These are phyloP conservation scores for Erpetoichthys calabaricus DNA, from an alignment of 2,797 vertebrate genomes.

Conservation along the genomic window DNA sequence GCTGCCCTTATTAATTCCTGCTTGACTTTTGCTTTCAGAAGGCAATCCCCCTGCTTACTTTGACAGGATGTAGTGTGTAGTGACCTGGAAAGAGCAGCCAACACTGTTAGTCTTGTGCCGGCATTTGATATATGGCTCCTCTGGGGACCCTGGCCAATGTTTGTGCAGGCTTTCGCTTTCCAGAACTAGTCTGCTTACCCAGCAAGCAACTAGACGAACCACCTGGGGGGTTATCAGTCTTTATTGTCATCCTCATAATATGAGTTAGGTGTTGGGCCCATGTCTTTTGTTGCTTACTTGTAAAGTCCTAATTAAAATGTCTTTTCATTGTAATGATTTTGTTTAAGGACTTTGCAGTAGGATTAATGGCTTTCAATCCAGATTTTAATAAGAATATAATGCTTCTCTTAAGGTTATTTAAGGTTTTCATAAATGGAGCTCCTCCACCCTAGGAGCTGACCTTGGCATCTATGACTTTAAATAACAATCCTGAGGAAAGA, in stretches of 20 bases:
- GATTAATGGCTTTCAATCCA: not conserved
- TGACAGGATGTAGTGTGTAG: constrained; percentile 62
- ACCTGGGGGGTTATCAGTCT: constrained; percentile 49
- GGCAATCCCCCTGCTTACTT: constrained; percentile 58
- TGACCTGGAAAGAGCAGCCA: constrained; percentile 65
- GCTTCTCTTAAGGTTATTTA: too few species aligned
- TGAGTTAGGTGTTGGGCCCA: constrained; percentile 42
- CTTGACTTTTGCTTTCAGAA: constrained; percentile 65
- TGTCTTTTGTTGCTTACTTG: constrained; percentile 50
- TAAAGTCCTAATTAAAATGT: constrained; percentile 54
- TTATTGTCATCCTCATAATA: constrained; percentile 55
- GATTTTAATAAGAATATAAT: too few species aligned
- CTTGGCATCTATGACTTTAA: too few species aligned
- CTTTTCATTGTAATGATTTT: constrained; percentile 26
- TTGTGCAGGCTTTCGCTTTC: constrained; percentile 8
- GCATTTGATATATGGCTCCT: constrained; percentile 26
- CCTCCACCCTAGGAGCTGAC: too few species aligned
- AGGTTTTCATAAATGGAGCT: too few species aligned
- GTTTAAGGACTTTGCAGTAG: not conserved
- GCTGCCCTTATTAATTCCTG: constrained; percentile 55
- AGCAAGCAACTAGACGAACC: constrained; percentile 31
- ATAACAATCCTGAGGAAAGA: too few species aligned
- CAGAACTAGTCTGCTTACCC: constrained; percentile 16
- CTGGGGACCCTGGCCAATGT: constrained; percentile 17
- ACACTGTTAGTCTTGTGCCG: constrained; percentile 55